Conservation (phyloP, 2,113 vertebrate species). For the Hemichromis elongatus region DNA sequence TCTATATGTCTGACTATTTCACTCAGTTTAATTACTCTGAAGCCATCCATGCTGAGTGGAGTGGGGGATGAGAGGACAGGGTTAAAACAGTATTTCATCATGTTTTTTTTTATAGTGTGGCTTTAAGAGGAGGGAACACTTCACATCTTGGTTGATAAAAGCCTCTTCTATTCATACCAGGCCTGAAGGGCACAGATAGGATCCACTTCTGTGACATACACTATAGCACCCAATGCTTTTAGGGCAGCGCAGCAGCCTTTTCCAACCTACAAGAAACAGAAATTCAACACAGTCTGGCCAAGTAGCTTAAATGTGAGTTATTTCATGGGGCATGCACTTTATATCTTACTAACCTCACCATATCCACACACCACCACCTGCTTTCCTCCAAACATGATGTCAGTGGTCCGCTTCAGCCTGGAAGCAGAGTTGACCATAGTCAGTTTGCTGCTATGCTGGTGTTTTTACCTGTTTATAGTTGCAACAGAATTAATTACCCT, state of each 20-base stretch:
- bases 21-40: constrained; percentile 84
- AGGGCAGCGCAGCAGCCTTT: constrained; percentile 91
- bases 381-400: constrained; percentile 94
- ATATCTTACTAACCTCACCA: constrained; percentile 80
- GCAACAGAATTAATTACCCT: constrained; percentile 69
- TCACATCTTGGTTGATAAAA: constrained; percentile 3
- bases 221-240: constrained; percentile 86
- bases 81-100: neutral
- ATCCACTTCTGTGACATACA: constrained; percentile 91
- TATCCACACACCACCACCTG: constrained; percentile 89
- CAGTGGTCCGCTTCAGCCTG: constrained; percentile 87
- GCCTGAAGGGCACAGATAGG: constrained; percentile 95
- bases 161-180: constrained; percentile 75
- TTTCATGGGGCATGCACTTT: neutral
- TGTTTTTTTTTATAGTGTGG: neutral
- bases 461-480: neutral
- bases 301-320: neutral
- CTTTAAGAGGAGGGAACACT: neutral
- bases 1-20: constrained; percentile 86
- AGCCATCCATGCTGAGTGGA: constrained; percentile 89
- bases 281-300: neutral
- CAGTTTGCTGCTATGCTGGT: neutral
- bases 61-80: neutral
- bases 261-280: constrained; percentile 77
- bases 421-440: neutral